A percentile compares a stretch with the other conserved stretches of the same genome.
Evolutionary conservation across 2,888 invertebrate genomes (phyloP).

Genomic region (Silvanus unidentatus): DNA sequence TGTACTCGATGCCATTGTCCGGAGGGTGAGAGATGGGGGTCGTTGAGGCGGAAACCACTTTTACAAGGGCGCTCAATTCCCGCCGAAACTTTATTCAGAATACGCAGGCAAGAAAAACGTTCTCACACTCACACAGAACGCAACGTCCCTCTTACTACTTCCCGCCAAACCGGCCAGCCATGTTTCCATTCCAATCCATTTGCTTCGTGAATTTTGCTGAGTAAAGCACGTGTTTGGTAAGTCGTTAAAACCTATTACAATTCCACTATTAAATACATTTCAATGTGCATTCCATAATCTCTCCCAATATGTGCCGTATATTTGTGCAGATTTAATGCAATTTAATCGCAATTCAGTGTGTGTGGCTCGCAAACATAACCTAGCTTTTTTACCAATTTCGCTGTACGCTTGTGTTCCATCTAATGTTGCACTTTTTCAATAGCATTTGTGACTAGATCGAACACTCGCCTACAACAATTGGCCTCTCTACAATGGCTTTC

Average conservation of each 20-base stretch:
- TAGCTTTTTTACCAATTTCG: slow-evolving; percentile 19
- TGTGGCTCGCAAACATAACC: slow-evolving; percentile 15
- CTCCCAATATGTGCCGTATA: no score
- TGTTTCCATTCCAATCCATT: slow-evolving; percentile 22
- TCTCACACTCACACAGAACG: no score
- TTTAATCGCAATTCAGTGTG: no score
- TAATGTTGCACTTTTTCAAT: slow-evolving; percentile 37
- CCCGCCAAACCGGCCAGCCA: slow-evolving; percentile 23
- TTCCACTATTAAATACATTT: background rate
- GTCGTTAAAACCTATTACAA: slow-evolving; percentile 7
- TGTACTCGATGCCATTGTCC: no score
- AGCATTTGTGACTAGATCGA: slow-evolving; percentile 44
- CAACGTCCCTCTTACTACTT: slow-evolving; percentile 14
- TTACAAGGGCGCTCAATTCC: no score
- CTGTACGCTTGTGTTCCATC: slow-evolving; percentile 43
- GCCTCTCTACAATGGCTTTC: slow-evolving; percentile 15
- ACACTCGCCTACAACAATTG: slow-evolving; percentile 44
- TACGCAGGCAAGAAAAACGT: no score
- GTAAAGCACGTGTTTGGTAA: slow-evolving; percentile 21
- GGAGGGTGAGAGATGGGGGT: no score
- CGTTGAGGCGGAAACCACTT: no score
- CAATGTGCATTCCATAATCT: no score
- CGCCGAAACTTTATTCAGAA: no score
- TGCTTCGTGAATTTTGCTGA: slow-evolving; percentile 21
- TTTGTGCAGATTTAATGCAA: no score